These are phyloP conservation scores for Trachelus tabidus DNA, from an alignment of 2,888 invertebrate species.

Conservation along the genomic window DNA sequence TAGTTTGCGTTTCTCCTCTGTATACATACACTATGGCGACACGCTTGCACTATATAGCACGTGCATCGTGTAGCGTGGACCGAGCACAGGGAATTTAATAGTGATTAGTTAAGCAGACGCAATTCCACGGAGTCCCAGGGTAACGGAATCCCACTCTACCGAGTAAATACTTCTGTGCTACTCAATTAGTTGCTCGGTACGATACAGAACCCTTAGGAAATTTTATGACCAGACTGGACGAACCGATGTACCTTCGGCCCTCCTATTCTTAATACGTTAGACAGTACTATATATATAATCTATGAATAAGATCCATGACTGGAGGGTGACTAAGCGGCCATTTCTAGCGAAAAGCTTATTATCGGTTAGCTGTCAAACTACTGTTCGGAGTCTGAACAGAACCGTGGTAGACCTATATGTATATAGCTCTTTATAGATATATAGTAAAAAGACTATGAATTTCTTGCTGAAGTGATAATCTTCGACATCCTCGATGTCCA, in stretches of 20 bases:
- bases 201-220: not conserved
- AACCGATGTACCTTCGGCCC: not conserved
- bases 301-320: conserved; percentile 1
- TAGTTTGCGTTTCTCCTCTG: not conserved
- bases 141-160: not conserved
- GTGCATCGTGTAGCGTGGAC: not conserved
- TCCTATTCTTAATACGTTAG: not conserved
- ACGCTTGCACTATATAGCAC: not conserved
- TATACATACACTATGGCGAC: not conserved
- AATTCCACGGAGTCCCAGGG: not conserved
- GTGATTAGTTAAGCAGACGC: conserved; percentile 4
- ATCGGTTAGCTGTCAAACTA: conserved; percentile 33
- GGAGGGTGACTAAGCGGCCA: conserved; percentile 9
- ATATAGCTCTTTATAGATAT: not conserved
- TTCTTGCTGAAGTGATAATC: not conserved
- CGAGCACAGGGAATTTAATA: conserved; percentile 5
- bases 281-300: not conserved
- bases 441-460: not conserved
- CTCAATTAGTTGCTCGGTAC: not conserved
- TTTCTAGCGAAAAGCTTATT: conserved; percentile 28
- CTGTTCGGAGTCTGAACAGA: conserved; percentile 3
- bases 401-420: not conserved
- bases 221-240: not conserved
- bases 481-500: not conserved
- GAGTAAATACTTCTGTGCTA: not conserved